Conservation (phyloP, 2,888 invertebrate species). For the Abscondita cerata region DNA sequence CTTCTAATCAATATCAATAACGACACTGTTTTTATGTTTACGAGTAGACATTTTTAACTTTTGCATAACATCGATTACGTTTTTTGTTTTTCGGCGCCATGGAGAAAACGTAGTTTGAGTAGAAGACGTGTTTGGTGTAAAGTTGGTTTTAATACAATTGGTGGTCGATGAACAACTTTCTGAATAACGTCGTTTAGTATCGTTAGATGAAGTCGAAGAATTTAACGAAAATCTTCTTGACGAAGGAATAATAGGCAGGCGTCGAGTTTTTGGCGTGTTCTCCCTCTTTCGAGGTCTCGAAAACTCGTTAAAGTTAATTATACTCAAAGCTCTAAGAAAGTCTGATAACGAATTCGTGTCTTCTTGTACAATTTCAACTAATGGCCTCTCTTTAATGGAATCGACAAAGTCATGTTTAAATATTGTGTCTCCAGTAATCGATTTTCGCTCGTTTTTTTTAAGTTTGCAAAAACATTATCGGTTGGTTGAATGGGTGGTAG, state of each 20-base stretch:
- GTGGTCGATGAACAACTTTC: background rate
- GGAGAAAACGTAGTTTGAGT: no score
- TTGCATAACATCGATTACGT: no score
- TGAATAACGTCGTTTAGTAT: background rate
- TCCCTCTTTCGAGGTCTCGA: slow-evolving; percentile 58
- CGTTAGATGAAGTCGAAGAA: background rate
- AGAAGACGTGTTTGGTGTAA: no score
- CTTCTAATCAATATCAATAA: no score
- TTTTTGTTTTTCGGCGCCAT: no score
- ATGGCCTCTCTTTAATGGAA: background rate
- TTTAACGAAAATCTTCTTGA: background rate
- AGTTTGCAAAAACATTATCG: slow-evolving; percentile 36
- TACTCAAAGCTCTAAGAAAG: slow-evolving; percentile 76
- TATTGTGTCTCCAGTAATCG: slow-evolving; percentile 23
- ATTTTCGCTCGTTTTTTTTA: slow-evolving; percentile 40
- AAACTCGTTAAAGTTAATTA: slow-evolving; percentile 59
- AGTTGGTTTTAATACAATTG: no score
- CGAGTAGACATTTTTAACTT: no score
- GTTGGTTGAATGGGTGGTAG: slow-evolving; percentile 31
- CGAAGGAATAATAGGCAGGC: background rate
- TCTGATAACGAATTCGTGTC: slow-evolving; percentile 86
- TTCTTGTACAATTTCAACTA: slow-evolving; percentile 65
- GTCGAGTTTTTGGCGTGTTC: slow-evolving; percentile 41
- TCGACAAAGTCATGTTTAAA: slow-evolving; percentile 22
- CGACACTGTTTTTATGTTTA: no score